Evolutionary conservation across 53 echinoderm and acorn worm genomes (phyloP).

Genomic region (Echinometra lucunter): DNA sequence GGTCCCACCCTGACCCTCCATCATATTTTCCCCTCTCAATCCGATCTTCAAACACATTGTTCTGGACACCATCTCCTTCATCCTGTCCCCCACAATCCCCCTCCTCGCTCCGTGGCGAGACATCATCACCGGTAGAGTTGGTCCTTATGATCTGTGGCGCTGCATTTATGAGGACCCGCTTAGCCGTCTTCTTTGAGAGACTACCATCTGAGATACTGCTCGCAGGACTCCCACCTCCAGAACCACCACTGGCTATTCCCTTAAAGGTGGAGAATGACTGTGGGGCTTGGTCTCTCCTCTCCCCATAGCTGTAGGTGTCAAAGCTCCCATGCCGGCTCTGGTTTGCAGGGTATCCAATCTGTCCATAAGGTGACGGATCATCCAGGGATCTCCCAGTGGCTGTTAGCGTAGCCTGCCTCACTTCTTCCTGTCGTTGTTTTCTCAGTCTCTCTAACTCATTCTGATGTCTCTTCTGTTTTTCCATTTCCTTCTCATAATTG

Average conservation of each 20-base stretch:
- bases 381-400: conserved; percentile 20
- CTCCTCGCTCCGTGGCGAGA: conserved; percentile 40
- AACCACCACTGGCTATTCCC: neutral
- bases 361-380: conserved; percentile 56
- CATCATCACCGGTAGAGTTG: conserved; percentile 38
- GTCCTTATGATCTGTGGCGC: conserved; percentile 66
- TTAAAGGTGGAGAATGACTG: conserved; percentile 7
- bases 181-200: conserved; percentile 71
- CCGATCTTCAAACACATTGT: conserved; percentile 6
- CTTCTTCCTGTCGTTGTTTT: conserved; percentile 67
- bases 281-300: conserved; percentile 41
- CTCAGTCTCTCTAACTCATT: conserved; percentile 78
- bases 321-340: conserved; percentile 54
- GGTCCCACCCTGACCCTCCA: conserved; percentile 23
- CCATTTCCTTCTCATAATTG: conserved; percentile 43
- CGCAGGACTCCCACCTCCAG: conserved; percentile 29
- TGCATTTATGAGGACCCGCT: conserved; percentile 75
- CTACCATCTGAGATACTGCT: conserved; percentile 55
- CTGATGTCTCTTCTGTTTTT: conserved; percentile 73
- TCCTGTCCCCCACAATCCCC: conserved; percentile 6
- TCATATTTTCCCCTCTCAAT: neutral
- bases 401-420: conserved; percentile 53
- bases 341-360: conserved; percentile 14
- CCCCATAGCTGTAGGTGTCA: conserved; percentile 26
- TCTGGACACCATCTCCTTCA: neutral